A percentile compares a stretch with the other conserved stretches of the same genome.
Conservation (phyloP, 2,888 invertebrate genomes). For the Parnassius glacialis region DNA sequence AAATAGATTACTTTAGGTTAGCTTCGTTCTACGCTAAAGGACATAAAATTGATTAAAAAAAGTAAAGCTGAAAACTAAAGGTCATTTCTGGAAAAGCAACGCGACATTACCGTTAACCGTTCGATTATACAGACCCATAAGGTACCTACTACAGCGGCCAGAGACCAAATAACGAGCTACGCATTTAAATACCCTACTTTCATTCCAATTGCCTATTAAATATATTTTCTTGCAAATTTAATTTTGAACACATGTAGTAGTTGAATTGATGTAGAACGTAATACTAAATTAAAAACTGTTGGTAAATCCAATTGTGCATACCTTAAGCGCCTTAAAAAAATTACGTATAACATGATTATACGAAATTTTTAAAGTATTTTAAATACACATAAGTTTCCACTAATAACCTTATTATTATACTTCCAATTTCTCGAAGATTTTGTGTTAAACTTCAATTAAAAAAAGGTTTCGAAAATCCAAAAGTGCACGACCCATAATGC, state of each 20-base stretch:
- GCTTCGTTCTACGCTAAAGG: too few relatives aligned
- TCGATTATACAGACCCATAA: conserved; percentile 54
- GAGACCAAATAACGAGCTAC: conserved; percentile 64
- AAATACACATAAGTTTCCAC: too few relatives aligned
- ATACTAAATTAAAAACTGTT: neutral
- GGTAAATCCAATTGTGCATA: too few relatives aligned
- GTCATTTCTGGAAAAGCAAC: conserved; percentile 30
- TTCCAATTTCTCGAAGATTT: too few relatives aligned
- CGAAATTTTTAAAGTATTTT: too few relatives aligned
- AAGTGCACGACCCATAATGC: too few relatives aligned
- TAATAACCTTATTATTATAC: too few relatives aligned
- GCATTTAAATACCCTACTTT: conserved; percentile 67
- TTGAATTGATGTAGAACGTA: neutral
- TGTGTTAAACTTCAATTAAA: too few relatives aligned
- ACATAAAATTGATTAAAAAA: conserved; percentile 14
- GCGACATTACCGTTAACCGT: conserved; percentile 47
- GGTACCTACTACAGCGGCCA: conserved; percentile 36
- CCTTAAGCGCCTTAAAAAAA: too few relatives aligned
- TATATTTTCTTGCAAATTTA: conserved; percentile 1
- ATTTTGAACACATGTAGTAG: neutral
- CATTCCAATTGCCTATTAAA: conserved; percentile 47
- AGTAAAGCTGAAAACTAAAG: conserved; percentile 36
- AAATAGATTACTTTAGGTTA: too few relatives aligned
- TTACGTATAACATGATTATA: too few relatives aligned
- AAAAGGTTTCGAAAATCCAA: too few relatives aligned